These are phyloP conservation scores for Procavia capensis DNA, from an alignment of 2,113 vertebrate genomes.

Conservation along the genomic window DNA sequence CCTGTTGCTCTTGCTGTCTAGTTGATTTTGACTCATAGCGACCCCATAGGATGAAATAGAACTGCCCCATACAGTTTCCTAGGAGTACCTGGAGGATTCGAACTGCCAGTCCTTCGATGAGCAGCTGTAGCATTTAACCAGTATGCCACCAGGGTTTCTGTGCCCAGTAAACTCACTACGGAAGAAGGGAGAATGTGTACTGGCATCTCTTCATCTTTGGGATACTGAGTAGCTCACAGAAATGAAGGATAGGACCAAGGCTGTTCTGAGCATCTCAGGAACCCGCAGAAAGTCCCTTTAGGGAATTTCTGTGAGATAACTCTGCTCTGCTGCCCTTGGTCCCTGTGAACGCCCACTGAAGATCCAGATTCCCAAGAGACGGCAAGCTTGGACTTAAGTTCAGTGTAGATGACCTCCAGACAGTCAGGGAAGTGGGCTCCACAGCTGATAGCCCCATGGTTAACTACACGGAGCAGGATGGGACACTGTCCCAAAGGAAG, in stretches of 20 bases:
- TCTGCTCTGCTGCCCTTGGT: background rate
- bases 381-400: background rate
- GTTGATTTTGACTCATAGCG: no score
- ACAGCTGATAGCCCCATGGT: no score
- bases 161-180: background rate
- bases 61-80: no score
- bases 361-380: background rate
- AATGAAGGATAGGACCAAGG: background rate
- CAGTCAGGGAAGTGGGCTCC: no score
- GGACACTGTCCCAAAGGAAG: background rate
- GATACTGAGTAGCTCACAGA: background rate
- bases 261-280: background rate
- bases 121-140: no score
- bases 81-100: no score
- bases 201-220: background rate
- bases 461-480: background rate
- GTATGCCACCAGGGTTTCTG: no score
- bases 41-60: no score
- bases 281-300: background rate
- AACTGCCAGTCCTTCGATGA: no score
- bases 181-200: background rate
- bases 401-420: no score
- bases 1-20: no score
- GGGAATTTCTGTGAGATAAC: background rate
- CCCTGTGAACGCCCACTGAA: background rate